These are phyloP conservation scores for Leucosticte australis DNA, from an alignment of 2,113 vertebrate genomes.

Conservation along the genomic window DNA sequence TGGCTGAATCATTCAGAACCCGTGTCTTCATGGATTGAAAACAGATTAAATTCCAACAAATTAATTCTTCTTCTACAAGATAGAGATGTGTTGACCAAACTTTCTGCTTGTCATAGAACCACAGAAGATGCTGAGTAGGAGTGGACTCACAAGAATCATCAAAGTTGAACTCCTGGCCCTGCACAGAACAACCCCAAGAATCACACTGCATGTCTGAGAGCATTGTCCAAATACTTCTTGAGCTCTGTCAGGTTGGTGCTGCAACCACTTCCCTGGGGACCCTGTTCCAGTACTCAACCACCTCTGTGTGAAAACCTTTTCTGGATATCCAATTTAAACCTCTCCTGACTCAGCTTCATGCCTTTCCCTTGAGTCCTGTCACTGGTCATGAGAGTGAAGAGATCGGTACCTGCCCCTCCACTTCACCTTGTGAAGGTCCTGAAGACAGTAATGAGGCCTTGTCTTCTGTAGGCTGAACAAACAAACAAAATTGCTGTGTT, in stretches of 20 bases:
- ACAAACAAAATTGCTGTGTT: background rate
- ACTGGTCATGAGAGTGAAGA: background rate
- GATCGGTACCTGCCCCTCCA: fast-evolving
- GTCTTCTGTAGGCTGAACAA: background rate
- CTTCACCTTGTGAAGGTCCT: background rate
- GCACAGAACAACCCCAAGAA: background rate
- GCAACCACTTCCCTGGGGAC: background rate
- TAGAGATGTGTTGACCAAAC: background rate
- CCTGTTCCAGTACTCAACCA: background rate
- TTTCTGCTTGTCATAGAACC: background rate
- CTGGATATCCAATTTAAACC: background rate
- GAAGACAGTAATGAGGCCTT: background rate
- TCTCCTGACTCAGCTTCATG: background rate
- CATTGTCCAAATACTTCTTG: background rate
- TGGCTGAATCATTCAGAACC: background rate
- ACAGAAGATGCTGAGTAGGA: background rate
- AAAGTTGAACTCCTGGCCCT: too few species aligned
- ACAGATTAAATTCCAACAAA: background rate
- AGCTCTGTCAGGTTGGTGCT: background rate
- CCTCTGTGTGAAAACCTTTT: background rate
- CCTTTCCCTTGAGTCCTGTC: background rate
- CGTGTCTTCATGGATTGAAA: background rate
- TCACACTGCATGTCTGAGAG: background rate
- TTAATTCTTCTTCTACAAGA: background rate
- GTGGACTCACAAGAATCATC: background rate